Evolutionary conservation across 2,888 invertebrate genomes (phyloP), one percentile per base, ranked within the genome.

Genomic region (Nomada lathburiana): DNA sequence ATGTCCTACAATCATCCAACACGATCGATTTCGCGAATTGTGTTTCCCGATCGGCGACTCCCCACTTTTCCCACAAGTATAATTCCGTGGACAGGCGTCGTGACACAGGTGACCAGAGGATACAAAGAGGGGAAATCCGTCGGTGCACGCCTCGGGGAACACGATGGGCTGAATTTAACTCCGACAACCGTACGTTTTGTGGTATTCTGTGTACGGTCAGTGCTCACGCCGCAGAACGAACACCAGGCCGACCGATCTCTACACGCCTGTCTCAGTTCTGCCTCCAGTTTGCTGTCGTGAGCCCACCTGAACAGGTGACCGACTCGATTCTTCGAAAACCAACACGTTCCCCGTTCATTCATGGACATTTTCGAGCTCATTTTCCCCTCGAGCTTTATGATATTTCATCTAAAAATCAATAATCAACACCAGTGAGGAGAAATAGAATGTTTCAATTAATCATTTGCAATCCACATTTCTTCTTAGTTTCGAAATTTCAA

Each of bases 271-370:
- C 74, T 82, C 83, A 83, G 63, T 82, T 80, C 74, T 70, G 83
- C 87, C 86, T 85, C 86, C 83, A 93, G 93, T 93, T 91, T 86
- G 89, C 89, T 88, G 76, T 86, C 89, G 90, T 88, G 91, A 92
- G 88, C 86, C 87, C 89, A 65, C 77, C 82, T 63, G 88, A 71
- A 80, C 87, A 86, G 89, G 88, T 83, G 88, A 83, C 75, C 71
- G 83, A 67, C 74, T 62, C 78, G 62, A 65, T 80, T 69, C 59
- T 64, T 69, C 75, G 73, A 73, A 55, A 50, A 52, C 26, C 29
- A 1, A 16, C 18, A 9, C 64, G 23, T n/a, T 47, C 57, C 42
- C 26, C 42, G 7, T 5, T 16, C 16, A 53, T n/a, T 50, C n/a
- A 23, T 36, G 47, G 26, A 57, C 68, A 16, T 29, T 53, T 26